Evolutionary conservation across 2,113 vertebrate genomes (phyloP).

Genomic region (Rostratula benghalensis): DNA sequence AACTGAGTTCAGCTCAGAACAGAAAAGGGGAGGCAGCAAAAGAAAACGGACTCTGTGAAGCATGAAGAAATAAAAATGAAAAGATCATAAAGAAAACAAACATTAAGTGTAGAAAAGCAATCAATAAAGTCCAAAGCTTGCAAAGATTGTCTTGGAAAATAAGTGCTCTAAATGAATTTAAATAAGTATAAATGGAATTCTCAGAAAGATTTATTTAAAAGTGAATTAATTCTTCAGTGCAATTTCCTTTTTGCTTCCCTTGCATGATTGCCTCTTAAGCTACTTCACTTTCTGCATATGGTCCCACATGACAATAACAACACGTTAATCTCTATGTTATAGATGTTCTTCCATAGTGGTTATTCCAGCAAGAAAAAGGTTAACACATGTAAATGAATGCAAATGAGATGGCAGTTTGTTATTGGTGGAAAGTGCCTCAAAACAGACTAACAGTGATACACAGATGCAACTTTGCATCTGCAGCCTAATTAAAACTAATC

Average conservation of each 20-base stretch:
- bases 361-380: constrained; percentile 31
- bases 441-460: background rate
- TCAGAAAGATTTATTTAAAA: constrained; percentile 28
- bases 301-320: background rate
- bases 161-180: constrained; percentile 43
- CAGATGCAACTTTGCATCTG: constrained; percentile 37
- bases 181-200: constrained; percentile 45
- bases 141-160: constrained; percentile 35
- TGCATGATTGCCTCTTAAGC: background rate
- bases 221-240: background rate
- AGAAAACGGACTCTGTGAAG: constrained; percentile 59
- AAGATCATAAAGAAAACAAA: constrained; percentile 59
- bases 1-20: constrained; percentile 13
- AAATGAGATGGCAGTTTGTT: background rate
- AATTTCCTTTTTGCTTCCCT: constrained; percentile 3
- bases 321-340: background rate
- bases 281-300: background rate
- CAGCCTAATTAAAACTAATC: constrained; percentile 58
- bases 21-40: constrained; percentile 18
- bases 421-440: constrained; percentile 17
- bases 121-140: constrained; percentile 53
- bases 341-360: background rate
- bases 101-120: constrained; percentile 30
- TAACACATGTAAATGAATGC: constrained; percentile 18
- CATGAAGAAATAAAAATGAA: constrained; percentile 61